Conservation (phyloP, 2,888 invertebrate genomes). For the Calliopum simillimum region DNA sequence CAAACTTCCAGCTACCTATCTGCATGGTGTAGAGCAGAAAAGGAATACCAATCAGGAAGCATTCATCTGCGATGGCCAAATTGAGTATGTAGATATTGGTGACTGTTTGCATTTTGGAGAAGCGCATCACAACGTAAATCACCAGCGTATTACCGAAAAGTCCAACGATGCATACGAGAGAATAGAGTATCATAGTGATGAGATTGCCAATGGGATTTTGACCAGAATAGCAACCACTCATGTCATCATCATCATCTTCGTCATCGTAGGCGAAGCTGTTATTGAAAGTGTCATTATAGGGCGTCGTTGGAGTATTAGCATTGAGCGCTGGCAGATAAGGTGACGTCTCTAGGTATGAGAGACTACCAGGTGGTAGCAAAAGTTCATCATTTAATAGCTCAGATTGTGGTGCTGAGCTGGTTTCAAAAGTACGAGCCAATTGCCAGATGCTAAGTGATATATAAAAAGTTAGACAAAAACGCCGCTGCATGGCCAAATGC, state of each 20-base stretch:
- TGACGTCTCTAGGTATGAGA: not conserved
- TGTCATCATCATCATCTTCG: slow-evolving; percentile 40
- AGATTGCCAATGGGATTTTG: slow-evolving; percentile 71
- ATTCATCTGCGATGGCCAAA: slow-evolving; percentile 91
- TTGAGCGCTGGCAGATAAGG: not conserved
- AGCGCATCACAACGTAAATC: slow-evolving; percentile 89
- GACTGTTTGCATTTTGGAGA: slow-evolving; percentile 95
- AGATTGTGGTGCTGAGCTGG: too few species aligned
- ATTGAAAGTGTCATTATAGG: not conserved
- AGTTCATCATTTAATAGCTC: not conserved
- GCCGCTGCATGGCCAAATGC: too few species aligned
- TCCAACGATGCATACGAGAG: slow-evolving; percentile 86
- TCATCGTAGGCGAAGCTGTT: slow-evolving; percentile 26
- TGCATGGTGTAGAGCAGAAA: slow-evolving; percentile 86
- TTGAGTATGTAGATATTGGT: slow-evolving; percentile 96
- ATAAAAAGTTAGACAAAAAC: too few species aligned
- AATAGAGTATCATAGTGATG: slow-evolving; percentile 81
- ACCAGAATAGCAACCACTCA: slow-evolving; percentile 68
- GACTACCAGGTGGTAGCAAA: not conserved
- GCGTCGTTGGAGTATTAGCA: not conserved
- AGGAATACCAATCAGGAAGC: slow-evolving; percentile 90
- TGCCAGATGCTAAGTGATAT: too few species aligned
- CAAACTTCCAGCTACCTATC: slow-evolving; percentile 85
- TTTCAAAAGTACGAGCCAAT: too few species aligned
- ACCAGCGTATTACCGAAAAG: slow-evolving; percentile 90